Evolutionary conservation across 2,113 vertebrate genomes (phyloP), one percentile per base, ranked within the genome.

Genomic region (Hystrix cristata): DNA sequence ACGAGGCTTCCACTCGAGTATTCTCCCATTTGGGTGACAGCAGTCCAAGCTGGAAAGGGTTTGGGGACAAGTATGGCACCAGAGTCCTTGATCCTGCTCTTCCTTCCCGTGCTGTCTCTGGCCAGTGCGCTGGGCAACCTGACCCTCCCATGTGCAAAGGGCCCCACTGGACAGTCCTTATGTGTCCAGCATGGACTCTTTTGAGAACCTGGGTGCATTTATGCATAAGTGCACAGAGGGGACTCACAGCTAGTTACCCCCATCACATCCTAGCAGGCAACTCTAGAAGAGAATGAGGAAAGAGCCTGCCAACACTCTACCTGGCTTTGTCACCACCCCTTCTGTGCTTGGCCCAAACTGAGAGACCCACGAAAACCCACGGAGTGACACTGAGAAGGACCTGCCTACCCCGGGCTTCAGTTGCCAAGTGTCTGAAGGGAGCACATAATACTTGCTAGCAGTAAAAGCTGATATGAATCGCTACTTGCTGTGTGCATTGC

Each of bases 11-110:
- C 60, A 53, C 60, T 48, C 31, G 57, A 81, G 64, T 67, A 57
- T 62, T 57, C 88, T 89, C 27, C 72, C 60, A 48, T 92, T 92
- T 92, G 69, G 51, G 85, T n/a, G n/a, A 53, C 34, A 51, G 48
- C 69, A 80, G 16, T 34, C 5, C 87, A 79, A 27, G 23, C 64
- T 87, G 9, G 29, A 29, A 16, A 89, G 34, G 57, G 3, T 60
- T 65, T 60, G 53, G 85, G 80, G 62, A 57, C 48, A 94, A 90
- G 82, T 3, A 23, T 1, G 7, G n/a, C 83, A 51, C 38, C 3
- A 1, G 4, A 3, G 48, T 9, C 76, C 43, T 57, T 5, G 31
- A 1, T 57, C 43, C 57, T 27, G 57, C 65, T 51, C 31, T 34
- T 18, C 25, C 3, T 3, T 23, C 55, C 80, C 31, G 34, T 48